phyloP scores from a whole-genome alignment of 2,888 invertebrate genomes.

The Andrena camellia region DNA sequence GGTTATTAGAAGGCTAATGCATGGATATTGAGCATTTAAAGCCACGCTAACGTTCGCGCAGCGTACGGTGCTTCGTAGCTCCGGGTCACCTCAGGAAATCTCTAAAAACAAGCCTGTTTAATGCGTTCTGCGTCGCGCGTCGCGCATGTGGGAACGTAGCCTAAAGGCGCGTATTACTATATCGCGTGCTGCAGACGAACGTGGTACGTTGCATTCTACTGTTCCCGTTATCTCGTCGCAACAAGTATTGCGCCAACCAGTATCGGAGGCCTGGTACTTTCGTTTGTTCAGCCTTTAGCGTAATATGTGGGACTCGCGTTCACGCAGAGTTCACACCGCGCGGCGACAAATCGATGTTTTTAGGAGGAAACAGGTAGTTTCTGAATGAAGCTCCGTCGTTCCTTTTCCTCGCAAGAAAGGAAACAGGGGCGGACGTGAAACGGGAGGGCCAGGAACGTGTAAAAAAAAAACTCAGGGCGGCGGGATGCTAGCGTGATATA shows the following conservation, averaged over 20 bases:
- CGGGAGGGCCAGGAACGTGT: not conserved
- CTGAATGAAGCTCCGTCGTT: not conserved
- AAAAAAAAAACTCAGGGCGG: constrained; percentile 9
- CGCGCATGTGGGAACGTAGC: not conserved
- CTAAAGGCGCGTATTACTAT: not conserved
- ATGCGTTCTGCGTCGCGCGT: not conserved
- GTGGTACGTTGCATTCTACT: constrained; percentile 1
- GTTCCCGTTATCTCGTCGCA: not conserved
- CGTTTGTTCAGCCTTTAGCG: not conserved
- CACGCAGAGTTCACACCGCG: not conserved
- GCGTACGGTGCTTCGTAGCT: not conserved
- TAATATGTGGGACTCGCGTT: too few relatives aligned
- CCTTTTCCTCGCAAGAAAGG: not conserved
- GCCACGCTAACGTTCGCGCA: not conserved
- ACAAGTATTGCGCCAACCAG: not conserved
- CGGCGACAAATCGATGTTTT: not conserved
- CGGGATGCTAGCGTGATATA: constrained; percentile 33
- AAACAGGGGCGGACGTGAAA: not conserved
- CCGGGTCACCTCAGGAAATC: too few relatives aligned
- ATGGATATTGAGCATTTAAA: not conserved
- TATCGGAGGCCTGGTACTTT: not conserved
- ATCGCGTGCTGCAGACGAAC: too few relatives aligned
- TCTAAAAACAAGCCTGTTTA: not conserved
- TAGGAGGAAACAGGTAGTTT: not conserved
- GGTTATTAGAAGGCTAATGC: constrained; percentile 11